Evolutionary conservation across 2,888 invertebrate species (phyloP).

Genomic region (Sycophila texana): DNA sequence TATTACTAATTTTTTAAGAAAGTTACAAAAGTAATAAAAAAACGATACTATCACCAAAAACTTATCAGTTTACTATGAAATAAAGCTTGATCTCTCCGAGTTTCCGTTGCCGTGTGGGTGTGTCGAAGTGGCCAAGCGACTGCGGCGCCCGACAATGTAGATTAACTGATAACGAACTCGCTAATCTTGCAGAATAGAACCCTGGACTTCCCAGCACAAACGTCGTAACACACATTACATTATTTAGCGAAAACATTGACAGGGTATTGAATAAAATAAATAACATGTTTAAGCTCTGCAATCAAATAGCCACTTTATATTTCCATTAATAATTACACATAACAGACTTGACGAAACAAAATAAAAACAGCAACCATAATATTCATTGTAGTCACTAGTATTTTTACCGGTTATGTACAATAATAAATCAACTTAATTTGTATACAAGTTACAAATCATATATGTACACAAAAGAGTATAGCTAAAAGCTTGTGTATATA

Average conservation of each 20-base stretch:
- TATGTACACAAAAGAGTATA: conserved; percentile 57
- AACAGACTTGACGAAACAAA: conserved; percentile 57
- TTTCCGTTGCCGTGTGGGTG: too few relatives aligned
- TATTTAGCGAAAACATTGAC: neutral
- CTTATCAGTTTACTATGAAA: too few relatives aligned
- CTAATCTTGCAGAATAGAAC: too few relatives aligned
- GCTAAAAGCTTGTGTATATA: conserved; percentile 56
- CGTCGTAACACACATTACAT: too few relatives aligned
- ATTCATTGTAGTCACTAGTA: conserved; percentile 57
- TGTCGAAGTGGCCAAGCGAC: too few relatives aligned
- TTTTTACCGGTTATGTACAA: conserved; percentile 57
- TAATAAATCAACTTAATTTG: conserved; percentile 58
- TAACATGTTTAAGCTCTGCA: conserved; percentile 43
- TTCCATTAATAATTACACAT: conserved; percentile 58
- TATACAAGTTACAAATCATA: conserved; percentile 58
- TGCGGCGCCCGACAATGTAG: too few relatives aligned
- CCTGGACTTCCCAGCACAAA: too few relatives aligned
- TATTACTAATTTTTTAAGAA: conserved; percentile 1
- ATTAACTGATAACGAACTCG: too few relatives aligned
- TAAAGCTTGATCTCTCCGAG: too few relatives aligned
- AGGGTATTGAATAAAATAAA: neutral
- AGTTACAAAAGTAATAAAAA: conserved; percentile 14
- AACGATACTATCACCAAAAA: too few relatives aligned
- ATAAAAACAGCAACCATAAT: conserved; percentile 58
- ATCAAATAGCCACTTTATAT: conserved; percentile 57